Conservation (phyloP, 2,888 invertebrate genomes). For the Leptinotarsa juncta region DNA sequence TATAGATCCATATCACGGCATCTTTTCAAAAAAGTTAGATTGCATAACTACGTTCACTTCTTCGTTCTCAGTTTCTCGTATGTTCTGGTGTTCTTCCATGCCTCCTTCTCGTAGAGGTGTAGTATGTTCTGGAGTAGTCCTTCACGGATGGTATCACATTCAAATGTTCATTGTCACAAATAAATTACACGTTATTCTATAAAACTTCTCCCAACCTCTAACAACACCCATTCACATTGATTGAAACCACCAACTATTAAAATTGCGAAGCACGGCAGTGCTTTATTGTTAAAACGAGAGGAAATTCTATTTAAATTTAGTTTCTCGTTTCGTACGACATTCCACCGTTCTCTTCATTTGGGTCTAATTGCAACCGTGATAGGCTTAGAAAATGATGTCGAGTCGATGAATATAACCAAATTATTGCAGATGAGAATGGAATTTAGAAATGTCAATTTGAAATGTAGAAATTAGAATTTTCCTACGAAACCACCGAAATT, state of each 20-base stretch:
- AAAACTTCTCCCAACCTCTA: slow-evolving; percentile 29
- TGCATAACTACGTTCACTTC: too few species aligned
- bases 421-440: neutral
- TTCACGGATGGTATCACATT: too few species aligned
- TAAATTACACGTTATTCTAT: neutral
- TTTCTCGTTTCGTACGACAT: slow-evolving; percentile 33
- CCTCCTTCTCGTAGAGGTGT: too few species aligned
- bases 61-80: too few species aligned
- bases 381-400: neutral
- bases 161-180: neutral
- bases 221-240: slow-evolving; percentile 36
- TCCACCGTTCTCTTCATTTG: slow-evolving; percentile 24
- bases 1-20: too few species aligned
- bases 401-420: neutral
- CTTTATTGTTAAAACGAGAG: slow-evolving; percentile 34
- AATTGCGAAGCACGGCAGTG: slow-evolving; percentile 22
- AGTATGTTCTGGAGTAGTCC: too few species aligned
- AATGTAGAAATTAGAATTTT: neutral
- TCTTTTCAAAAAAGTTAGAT: too few species aligned
- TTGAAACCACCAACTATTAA: slow-evolving; percentile 40
- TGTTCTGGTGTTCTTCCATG: too few species aligned
- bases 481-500: neutral
- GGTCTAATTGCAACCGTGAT: slow-evolving; percentile 18
- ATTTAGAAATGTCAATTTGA: neutral
- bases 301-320: slow-evolving; percentile 41